A percentile compares a stretch with the other conserved stretches of the same genome.
phyloP scores from a whole-genome alignment of 2,888 invertebrate genomes.

The Gnatocerus cornutus region DNA sequence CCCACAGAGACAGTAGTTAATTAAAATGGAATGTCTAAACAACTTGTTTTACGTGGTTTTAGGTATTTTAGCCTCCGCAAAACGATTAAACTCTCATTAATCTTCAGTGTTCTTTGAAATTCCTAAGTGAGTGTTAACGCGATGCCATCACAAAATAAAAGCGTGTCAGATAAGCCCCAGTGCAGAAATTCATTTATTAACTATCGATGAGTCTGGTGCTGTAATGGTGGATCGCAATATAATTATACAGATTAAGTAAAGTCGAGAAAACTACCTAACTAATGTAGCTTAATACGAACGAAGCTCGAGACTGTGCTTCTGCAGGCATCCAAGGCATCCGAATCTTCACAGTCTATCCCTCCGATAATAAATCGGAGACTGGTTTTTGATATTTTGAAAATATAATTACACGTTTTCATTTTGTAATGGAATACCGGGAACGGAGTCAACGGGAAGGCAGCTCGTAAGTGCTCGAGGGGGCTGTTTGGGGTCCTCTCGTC shows the following conservation, averaged over 20 bases:
- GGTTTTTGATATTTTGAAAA: constrained; percentile 71
- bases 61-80: too few relatives aligned
- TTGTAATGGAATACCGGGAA: constrained; percentile 67
- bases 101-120: not conserved
- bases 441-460: constrained; percentile 43
- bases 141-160: constrained; percentile 26
- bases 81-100: not conserved
- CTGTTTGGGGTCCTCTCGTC: constrained; percentile 10
- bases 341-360: constrained; percentile 64
- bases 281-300: constrained; percentile 69
- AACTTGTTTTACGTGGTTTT: too few relatives aligned
- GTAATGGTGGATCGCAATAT: constrained; percentile 64
- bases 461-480: constrained; percentile 5
- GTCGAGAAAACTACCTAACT: constrained; percentile 70
- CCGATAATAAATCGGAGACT: constrained; percentile 75
- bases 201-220: constrained; percentile 63
- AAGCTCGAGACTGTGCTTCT: constrained; percentile 62
- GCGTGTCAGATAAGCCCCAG: constrained; percentile 47
- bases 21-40: too few relatives aligned
- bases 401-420: constrained; percentile 70
- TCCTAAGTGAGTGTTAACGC: constrained; percentile 21
- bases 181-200: constrained; percentile 67
- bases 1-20: too few relatives aligned
- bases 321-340: not conserved
- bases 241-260: constrained; percentile 70